Evolutionary conservation across 2,113 vertebrate species (phyloP), one percentile per base, ranked within the genome.

Genomic region (Upupa epops): DNA sequence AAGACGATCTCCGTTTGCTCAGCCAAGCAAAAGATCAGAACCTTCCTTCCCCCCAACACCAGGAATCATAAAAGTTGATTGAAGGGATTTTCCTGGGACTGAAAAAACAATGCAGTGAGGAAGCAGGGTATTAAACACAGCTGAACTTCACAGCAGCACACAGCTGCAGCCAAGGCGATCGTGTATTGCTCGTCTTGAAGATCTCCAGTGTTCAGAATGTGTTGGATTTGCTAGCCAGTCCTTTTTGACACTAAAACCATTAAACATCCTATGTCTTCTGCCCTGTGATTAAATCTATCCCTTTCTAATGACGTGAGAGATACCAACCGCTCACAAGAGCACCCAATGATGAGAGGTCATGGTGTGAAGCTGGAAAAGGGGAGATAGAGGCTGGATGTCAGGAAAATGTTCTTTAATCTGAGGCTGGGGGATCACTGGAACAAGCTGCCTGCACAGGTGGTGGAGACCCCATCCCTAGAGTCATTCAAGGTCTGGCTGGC

Each of bases 1-100:
- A 70, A 76, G 93, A 92, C 89, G 61, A 80, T 87, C 46, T 89
- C 75, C 9, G 42, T 73, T 91, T 76, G 20, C 48, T 94, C 52
- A 89, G 82, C 78, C 89, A 92, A 89, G 42, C 40, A 87, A 89
- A 91, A 85, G 60, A 94, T 13, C 40, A 65, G 46, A 56, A 8
- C 78, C 92, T 89, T 70, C 51, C 17, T 49, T 22, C 49, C 70
- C n/a, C n/a, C n/a, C n/a, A n/a, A n/a, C n/a, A n/a, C n/a, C n/a
- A n/a, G 91, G 56, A 70, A 82, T 80, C 66, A 51, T 46, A 88
- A 18, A 95, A 82, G 16, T 63, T 76, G 24, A 83, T 85, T 84
- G 71, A 69, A 76, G 79, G 82, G 0, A 51, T 85, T 80, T 89
- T 85, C 55, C 66, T 83, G 82, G 55, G 68, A 80, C 51, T 79